Conservation (phyloP, 2,113 vertebrate genomes). For the Poicephalus gulielmi region DNA sequence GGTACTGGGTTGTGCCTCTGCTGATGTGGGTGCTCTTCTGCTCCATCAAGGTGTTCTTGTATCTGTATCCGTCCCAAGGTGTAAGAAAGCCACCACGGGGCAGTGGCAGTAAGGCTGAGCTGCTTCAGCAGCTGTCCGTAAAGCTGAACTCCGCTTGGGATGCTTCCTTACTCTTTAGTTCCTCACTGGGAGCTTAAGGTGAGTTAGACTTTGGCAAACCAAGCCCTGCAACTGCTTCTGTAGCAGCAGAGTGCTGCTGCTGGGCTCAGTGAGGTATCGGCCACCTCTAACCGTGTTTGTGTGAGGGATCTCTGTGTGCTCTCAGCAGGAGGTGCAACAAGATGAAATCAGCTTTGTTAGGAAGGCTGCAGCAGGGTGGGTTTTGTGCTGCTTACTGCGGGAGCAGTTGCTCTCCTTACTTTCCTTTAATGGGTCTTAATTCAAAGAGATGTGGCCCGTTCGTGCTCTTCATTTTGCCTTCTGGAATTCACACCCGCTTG, state of each 20-base stretch:
- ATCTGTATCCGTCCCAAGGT: background rate
- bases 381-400: rapidly evolving
- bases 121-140: rapidly evolving
- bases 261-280: rapidly evolving
- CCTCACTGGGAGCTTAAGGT: background rate
- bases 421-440: rapidly evolving
- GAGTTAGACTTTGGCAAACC: rapidly evolving
- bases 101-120: rapidly evolving
- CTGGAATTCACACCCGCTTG: background rate
- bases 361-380: background rate
- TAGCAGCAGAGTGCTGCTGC: background rate
- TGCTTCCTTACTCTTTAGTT: background rate
- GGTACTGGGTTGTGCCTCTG: background rate
- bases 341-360: background rate
- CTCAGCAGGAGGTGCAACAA: too few relatives aligned
- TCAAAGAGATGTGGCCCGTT: rapidly evolving
- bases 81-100: rapidly evolving
- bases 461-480: background rate
- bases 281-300: rapidly evolving
- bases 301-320: rapidly evolving
- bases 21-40: rapidly evolving
- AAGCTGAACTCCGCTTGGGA: background rate
- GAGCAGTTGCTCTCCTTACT: background rate
- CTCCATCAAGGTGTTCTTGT: rapidly evolving
- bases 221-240: background rate